Evolutionary conservation across 1,140 invertebrate genomes (phyloP).

Genomic region (Drosophila suzukii): DNA sequence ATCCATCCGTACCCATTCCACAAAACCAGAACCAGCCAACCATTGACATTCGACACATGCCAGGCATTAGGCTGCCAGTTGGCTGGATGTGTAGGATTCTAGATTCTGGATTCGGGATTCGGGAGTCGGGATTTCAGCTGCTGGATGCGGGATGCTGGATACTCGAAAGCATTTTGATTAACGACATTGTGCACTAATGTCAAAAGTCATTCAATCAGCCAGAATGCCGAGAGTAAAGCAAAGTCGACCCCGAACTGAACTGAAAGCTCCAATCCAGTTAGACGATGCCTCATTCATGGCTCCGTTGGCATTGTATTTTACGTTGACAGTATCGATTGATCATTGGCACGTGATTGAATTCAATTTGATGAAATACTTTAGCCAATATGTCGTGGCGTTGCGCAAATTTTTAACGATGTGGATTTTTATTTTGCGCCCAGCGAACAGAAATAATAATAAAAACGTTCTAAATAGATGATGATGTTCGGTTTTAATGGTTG

Average conservation of each 20-base stretch:
- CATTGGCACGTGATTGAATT: constrained; percentile 82
- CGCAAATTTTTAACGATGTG: constrained; percentile 65
- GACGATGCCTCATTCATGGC: constrained; percentile 65
- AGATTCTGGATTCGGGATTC: neutral
- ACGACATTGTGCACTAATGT: constrained; percentile 77
- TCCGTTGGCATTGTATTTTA: constrained; percentile 60
- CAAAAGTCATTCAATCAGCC: constrained; percentile 81
- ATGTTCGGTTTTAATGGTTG: constrained; percentile 54
- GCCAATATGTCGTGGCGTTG: constrained; percentile 67
- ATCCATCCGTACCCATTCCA: constrained; percentile 4
- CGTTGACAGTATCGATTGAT: constrained; percentile 78
- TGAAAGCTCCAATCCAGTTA: constrained; percentile 27
- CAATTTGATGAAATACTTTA: constrained; percentile 80
- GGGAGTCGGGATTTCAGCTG: constrained; percentile 12
- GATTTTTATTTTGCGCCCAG: constrained; percentile 19
- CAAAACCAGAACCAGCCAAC: neutral
- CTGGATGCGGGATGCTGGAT: constrained; percentile 14
- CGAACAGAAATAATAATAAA: constrained; percentile 24
- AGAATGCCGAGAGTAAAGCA: constrained; percentile 23
- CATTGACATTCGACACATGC: constrained; percentile 49
- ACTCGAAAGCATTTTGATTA: constrained; percentile 71
- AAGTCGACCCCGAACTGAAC: constrained; percentile 9
- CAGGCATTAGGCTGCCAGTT: constrained; percentile 47
- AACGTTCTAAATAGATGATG: constrained; percentile 54
- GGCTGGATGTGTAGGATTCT: constrained; percentile 7